Evolutionary conservation across 2,797 vertebrate genomes (phyloP), one percentile per base, ranked within the genome.

Genomic region (Myotis pilosus): DNA sequence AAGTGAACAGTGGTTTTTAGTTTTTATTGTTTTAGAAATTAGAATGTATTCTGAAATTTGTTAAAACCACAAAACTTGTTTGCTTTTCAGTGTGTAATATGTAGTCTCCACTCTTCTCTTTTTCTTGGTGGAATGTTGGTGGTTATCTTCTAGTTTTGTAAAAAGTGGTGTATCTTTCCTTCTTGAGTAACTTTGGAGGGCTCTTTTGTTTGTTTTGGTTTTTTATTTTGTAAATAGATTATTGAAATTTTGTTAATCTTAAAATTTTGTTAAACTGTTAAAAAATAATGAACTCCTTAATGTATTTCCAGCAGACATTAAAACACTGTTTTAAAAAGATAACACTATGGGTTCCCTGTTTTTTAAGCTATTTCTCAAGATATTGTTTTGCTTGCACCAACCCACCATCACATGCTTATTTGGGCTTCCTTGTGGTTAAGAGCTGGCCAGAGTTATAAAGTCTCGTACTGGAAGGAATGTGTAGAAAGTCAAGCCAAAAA

Each of bases 11-110:
- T 66, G 41, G 28, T 81, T 62, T 5, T 90, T 91, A 44, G 23
- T 53, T 88, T 74, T 91, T 86, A 53, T 90, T 93, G 51, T 88
- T 94, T 93, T 82, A 64, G 41, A 89, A 92, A 57, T 84, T 84
- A 47, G 38, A 76, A 8, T 83, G 36, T 69, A 81, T 68, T 94
- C 28, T 72, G 12, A 83, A 62, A 66, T 75, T 38, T 23, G 30
- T 55, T 64, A n/a, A 78, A 83, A 69, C 10, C 44, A 78, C 3
- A 49, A 6, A 68, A 20, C 15, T 82, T 64, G 30, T 86, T 82
- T 90, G n/a, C 47, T 83, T 80, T 85, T 87, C 3, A 28, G 0
- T 62, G 5, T 23, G 12, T 85, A 72, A 72, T 78, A 30, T 69
- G 57, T 76, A 3, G 11, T 49, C 9, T 79, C 20, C 5, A 11